Conservation (phyloP, 2,113 vertebrate species). For the Lipophrys pholis region DNA sequence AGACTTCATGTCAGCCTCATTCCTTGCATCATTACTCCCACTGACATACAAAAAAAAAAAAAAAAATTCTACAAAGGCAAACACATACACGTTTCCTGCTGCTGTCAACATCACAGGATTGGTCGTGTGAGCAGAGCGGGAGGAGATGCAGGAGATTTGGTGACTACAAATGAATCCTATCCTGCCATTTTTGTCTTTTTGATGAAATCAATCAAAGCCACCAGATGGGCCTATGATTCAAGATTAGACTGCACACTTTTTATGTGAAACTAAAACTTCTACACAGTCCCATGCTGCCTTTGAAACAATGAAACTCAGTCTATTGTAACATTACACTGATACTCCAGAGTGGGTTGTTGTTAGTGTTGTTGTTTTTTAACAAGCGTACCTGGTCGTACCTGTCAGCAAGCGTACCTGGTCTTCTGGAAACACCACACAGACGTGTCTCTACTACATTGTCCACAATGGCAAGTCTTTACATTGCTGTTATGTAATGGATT, state of each 20-base stretch:
- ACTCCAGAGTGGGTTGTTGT: constrained; percentile 6
- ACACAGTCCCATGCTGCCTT: constrained; percentile 36
- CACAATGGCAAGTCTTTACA: too few species aligned
- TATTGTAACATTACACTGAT: constrained; percentile 39
- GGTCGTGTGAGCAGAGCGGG: constrained; percentile 51
- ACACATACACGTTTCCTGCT: constrained; percentile 29
- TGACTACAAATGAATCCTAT: constrained; percentile 45
- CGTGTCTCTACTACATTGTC: too few species aligned
- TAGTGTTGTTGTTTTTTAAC: constrained; percentile 1
- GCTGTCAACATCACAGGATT: constrained; percentile 42
- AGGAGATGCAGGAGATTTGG: constrained; percentile 37
- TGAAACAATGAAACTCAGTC: constrained; percentile 48
- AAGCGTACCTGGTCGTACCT: too few species aligned
- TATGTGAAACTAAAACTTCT: constrained; percentile 45
- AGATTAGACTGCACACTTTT: constrained; percentile 57
- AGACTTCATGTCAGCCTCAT: constrained; percentile 67
- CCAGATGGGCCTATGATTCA: constrained; percentile 66
- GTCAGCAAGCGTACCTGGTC: too few species aligned
- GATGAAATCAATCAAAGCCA: constrained; percentile 72
- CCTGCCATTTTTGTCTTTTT: constrained; percentile 54
- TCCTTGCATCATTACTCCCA: constrained; percentile 68
- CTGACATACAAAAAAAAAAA: constrained; percentile 43
- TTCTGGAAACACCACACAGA: too few species aligned
- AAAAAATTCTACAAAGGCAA: constrained; percentile 2
- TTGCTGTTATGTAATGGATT: too few species aligned